These are phyloP conservation scores for Hypomecis atomaria DNA, from an alignment of 2,888 invertebrate genomes.

Conservation along the genomic window DNA sequence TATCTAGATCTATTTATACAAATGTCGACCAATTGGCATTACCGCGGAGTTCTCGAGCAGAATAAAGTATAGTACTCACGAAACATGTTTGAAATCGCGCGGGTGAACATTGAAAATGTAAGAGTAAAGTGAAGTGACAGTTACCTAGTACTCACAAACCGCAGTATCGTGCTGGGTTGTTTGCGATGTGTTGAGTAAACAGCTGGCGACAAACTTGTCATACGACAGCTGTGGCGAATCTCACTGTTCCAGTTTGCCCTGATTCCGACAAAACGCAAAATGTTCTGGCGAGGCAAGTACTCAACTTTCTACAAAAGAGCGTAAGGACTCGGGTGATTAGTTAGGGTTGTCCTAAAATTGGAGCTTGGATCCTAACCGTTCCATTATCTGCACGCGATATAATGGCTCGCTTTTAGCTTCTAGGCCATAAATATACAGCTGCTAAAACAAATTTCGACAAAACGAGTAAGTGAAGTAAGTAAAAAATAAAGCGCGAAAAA, in stretches of 20 bases:
- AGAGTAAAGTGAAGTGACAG: constrained; percentile 18
- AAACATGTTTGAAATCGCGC: constrained; percentile 12
- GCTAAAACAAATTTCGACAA: no score
- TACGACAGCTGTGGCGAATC: constrained; percentile 65
- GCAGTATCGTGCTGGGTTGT: constrained; percentile 11
- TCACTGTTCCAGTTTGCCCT: constrained; percentile 64
- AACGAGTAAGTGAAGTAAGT: no score
- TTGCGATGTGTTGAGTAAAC: constrained; percentile 56
- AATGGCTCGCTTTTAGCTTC: background rate
- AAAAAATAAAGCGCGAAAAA: no score
- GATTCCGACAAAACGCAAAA: constrained; percentile 58
- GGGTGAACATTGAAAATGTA: constrained; percentile 6
- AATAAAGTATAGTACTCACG: constrained; percentile 4
- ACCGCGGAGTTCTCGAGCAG: constrained; percentile 1
- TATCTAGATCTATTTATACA: constrained; percentile 40
- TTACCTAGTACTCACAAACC: background rate
- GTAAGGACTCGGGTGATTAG: constrained; percentile 1
- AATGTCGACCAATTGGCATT: constrained; percentile 32
- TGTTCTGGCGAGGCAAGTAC: constrained; percentile 63
- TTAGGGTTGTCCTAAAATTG: background rate
- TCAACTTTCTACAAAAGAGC: constrained; percentile 38
- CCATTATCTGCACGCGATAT: constrained; percentile 6
- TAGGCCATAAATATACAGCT: background rate
- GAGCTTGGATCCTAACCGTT: background rate
- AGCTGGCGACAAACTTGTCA: constrained; percentile 55